Percentiles rank a stretch among this genome's conserved stretches.
phyloP scores from a whole-genome alignment of 2,113 vertebrate species.

The Ginglymostoma cirratum region DNA sequence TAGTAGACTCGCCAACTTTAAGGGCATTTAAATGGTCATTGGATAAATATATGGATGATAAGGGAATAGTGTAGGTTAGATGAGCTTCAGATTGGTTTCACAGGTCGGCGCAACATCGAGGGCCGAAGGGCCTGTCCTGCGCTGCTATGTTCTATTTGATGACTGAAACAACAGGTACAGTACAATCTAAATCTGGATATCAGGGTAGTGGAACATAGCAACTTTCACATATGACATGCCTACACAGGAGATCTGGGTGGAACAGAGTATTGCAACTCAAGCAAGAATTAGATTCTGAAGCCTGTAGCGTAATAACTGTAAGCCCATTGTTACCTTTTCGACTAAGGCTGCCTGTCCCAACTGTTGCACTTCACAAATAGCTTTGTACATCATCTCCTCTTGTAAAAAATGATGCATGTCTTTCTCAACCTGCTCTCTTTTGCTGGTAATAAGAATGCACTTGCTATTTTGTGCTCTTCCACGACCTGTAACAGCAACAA shows the following conservation, averaged over 20 bases:
- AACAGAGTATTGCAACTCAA: neutral
- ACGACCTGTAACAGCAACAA: conserved; percentile 43
- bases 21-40: too few relatives aligned
- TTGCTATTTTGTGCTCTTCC: conserved; percentile 47
- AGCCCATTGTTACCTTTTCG: neutral
- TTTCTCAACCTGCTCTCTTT: conserved; percentile 44
- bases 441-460: conserved; percentile 48
- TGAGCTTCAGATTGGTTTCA: too few relatives aligned
- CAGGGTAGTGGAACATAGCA: neutral
- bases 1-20: too few relatives aligned
- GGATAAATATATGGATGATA: too few relatives aligned
- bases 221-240: neutral
- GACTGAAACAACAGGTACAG: neutral
- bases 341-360: neutral
- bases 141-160: too few relatives aligned
- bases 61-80: too few relatives aligned
- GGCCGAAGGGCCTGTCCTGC: too few relatives aligned
- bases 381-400: conserved; percentile 45
- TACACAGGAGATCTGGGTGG: neutral
- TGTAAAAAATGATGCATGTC: conserved; percentile 44
- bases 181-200: neutral
- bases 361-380: conserved; percentile 42
- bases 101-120: too few relatives aligned
- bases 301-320: neutral
- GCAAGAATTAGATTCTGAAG: neutral